Evolutionary conservation across 2,113 vertebrate genomes (phyloP).

Genomic region (Paramisgurnus dabryanus): DNA sequence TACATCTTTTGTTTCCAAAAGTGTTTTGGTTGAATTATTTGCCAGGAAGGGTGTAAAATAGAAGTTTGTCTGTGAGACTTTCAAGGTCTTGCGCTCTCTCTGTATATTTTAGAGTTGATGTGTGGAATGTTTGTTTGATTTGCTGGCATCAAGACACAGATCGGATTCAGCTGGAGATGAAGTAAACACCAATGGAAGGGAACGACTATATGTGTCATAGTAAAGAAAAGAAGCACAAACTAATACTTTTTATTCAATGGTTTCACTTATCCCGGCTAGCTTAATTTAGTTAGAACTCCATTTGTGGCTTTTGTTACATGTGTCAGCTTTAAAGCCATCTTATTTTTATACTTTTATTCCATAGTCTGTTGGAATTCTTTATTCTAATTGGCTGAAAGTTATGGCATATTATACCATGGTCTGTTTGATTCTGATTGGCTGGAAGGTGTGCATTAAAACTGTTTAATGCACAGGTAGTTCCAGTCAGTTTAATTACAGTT

Average conservation of each 20-base stretch:
- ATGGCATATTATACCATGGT: too few species aligned
- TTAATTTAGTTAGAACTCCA: neutral
- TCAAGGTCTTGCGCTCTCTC: slow-evolving; percentile 1
- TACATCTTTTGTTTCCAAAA: neutral
- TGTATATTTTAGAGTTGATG: neutral
- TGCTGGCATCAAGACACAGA: slow-evolving; percentile 35
- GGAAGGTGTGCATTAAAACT: too few species aligned
- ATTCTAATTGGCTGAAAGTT: too few species aligned
- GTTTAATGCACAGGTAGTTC: too few species aligned
- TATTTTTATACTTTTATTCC: too few species aligned
- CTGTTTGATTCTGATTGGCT: too few species aligned
- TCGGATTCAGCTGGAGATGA: slow-evolving; percentile 20
- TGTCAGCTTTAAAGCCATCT: too few species aligned
- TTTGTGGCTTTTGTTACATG: neutral
- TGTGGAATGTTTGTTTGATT: slow-evolving; percentile 6
- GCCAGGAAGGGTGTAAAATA: slow-evolving; percentile 25
- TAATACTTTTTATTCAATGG: neutral
- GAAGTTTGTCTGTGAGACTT: slow-evolving; percentile 14
- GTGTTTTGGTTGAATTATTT: slow-evolving; percentile 11
- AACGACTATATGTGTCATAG: slow-evolving; percentile 18
- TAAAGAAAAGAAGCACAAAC: neutral
- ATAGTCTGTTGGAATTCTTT: too few species aligned
- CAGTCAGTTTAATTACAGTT: too few species aligned
- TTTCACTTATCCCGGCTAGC: neutral
- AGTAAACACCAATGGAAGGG: slow-evolving; percentile 4